phyloP scores from a whole-genome alignment of 2,797 vertebrate species.

The Eulemur mongoz region DNA sequence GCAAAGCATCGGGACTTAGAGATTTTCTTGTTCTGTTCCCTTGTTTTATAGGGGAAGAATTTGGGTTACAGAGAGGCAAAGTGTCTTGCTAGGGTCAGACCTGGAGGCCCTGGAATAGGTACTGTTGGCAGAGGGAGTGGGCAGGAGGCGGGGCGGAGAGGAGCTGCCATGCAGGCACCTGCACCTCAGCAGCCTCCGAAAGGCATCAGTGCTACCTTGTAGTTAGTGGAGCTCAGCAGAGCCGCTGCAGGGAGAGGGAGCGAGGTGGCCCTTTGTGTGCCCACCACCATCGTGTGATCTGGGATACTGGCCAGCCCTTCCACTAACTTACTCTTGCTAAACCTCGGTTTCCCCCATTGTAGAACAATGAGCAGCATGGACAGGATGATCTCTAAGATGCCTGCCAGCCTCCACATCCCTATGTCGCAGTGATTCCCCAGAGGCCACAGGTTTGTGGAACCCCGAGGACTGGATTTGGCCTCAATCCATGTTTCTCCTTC shows the following conservation, averaged over 20 bases:
- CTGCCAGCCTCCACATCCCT: neutral
- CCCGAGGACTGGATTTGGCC: conserved; percentile 62
- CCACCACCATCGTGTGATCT: neutral
- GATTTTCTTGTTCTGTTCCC: neutral
- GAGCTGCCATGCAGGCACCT: neutral
- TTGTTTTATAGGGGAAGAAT: neutral
- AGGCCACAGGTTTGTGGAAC: conserved; percentile 41
- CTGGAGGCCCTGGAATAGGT: neutral
- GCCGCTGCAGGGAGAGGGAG: too few relatives aligned
- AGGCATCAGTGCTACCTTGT: neutral
- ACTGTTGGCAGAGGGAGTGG: rapidly evolving
- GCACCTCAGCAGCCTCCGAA: neutral
- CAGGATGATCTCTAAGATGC: neutral
- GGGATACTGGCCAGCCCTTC: neutral
- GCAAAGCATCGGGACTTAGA: neutral
- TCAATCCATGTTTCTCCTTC: conserved; percentile 38
- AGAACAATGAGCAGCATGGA: neutral
- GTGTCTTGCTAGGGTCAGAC: neutral
- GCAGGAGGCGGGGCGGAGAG: neutral
- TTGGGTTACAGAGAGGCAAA: neutral
- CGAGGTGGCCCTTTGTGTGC: rapidly evolving
- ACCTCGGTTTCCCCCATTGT: neutral
- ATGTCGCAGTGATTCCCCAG: neutral
- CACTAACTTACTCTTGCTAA: neutral
- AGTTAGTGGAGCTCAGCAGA: neutral